Conservation (phyloP, 2,888 invertebrate genomes). For the Anoplius nigerrimus region DNA sequence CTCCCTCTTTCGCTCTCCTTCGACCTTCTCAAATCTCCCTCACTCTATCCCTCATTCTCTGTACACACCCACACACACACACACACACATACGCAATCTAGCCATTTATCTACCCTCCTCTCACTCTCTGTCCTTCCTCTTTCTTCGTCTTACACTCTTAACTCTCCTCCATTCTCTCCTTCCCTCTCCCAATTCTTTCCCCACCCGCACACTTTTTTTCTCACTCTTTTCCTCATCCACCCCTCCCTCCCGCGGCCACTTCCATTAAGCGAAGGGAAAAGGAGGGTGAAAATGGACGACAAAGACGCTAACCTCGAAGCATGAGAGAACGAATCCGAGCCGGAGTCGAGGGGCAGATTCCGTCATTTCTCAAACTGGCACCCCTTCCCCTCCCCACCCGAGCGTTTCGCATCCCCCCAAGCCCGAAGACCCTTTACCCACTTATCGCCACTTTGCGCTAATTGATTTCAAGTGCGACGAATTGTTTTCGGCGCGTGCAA, state of each 20-base stretch:
- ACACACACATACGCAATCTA: no score
- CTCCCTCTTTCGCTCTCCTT: slow-evolving; percentile 20
- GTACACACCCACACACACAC: slow-evolving; percentile 28
- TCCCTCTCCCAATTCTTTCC: not conserved
- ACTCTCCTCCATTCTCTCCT: not conserved
- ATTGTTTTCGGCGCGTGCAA: slow-evolving; percentile 51
- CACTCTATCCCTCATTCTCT: no score
- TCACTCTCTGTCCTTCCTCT: slow-evolving; percentile 15
- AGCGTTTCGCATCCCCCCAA: slow-evolving; percentile 5
- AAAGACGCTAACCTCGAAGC: slow-evolving; percentile 1
- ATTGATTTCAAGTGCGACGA: slow-evolving; percentile 61
- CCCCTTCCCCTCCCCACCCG: slow-evolving; percentile 2
- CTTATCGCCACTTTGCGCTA: slow-evolving; percentile 56
- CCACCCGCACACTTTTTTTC: no score
- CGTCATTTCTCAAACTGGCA: slow-evolving; percentile 53
- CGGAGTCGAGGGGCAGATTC: not conserved
- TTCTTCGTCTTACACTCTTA: slow-evolving; percentile 10
- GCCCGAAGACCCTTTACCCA: slow-evolving; percentile 49
- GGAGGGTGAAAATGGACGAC: slow-evolving; percentile 1
- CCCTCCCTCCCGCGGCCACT: no score
- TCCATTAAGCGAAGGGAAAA: not conserved
- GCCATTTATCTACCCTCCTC: slow-evolving; percentile 15
- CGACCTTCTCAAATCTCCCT: no score
- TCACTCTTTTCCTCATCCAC: no score
- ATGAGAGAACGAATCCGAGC: no score